Base-by-base conservation (phyloP, 1,140 invertebrate genomes). In the Liolophura sinensis region DNA sequence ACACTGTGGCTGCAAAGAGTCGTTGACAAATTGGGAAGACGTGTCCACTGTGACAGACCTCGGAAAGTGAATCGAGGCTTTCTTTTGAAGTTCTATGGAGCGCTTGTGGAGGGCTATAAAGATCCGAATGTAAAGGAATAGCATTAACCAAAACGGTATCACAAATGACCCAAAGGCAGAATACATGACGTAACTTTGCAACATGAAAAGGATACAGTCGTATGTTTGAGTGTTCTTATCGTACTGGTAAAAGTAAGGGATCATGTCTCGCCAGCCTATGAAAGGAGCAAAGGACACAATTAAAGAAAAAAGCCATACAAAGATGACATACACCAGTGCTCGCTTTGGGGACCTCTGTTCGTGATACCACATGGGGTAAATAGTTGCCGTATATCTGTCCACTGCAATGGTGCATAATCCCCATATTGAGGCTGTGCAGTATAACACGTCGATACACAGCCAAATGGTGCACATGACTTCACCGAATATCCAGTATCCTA, bases 81-180 rank as follows among this genome's bases (percentile, higher is more conserved):
- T 67, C 50, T 67, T 66, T 46, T 74, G 71, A 51, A 74, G 62
- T 49, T 67, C 66, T 55, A 67, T 66, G 54, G 73, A 70, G 22
- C 76, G 70, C 71, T 78, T 70, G 52, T 71, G 65, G 24, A 85
- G 71, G 31, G 80, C 94, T 64, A 91, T 89, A 86, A 98, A 98
- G 73, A 98, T 98, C 69, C 93, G 88, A 89, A 94, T 95, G 85
- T 98, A 98, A 85, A 98, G 94, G 88, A 97, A 96, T 60, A 97
- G 87, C 93, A 98, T 97, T 48, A 98, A 91, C 72, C 95, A 89
- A 90, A 96, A 95, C 15, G 96, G 96, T 74, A 98, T 91, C 83
- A 95, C 96, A 88, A 98, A 98, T 60, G 94, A 96, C 12, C 95
- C 94, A 25, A 96, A 88, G 1, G 95, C 95, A 6, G 94, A 96